A percentile compares a stretch with the other conserved stretches of the same genome.
These are phyloP conservation scores for Dolichoris vasculosae DNA, from an alignment of 1,140 invertebrate genomes.

Conservation along the genomic window DNA sequence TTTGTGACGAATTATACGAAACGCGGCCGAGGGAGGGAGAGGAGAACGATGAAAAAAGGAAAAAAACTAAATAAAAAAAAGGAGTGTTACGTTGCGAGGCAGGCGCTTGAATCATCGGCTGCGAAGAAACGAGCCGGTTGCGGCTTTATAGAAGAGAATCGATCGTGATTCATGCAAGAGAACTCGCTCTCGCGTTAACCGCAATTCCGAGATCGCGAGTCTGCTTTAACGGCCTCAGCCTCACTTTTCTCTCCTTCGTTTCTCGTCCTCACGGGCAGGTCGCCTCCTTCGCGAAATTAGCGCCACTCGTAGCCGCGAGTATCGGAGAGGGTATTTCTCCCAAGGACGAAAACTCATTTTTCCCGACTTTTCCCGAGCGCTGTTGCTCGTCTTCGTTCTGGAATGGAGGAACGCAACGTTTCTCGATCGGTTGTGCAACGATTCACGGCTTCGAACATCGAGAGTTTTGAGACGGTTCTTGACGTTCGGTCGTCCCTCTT, in stretches of 20 bases:
- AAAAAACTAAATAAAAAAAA: not conserved
- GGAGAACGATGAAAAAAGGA: not conserved
- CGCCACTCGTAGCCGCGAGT: not conserved
- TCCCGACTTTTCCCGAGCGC: not conserved
- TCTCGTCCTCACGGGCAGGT: not conserved
- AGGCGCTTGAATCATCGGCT: slow-evolving; percentile 40
- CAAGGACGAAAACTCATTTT: slow-evolving; percentile 5
- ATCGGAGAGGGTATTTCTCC: not conserved
- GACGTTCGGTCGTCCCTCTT: too few relatives aligned
- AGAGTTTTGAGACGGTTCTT: too few relatives aligned
- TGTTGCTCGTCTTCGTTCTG: not conserved
- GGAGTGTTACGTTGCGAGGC: not conserved
- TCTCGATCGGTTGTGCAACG: not conserved
- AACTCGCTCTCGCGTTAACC: not conserved
- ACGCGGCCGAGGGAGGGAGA: not conserved
- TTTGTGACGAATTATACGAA: slow-evolving; percentile 38
- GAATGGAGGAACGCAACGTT: too few relatives aligned
- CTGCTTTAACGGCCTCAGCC: not conserved
- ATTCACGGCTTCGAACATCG: not conserved
- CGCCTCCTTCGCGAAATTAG: not conserved
- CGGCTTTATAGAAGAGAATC: slow-evolving; percentile 12
- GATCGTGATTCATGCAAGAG: slow-evolving; percentile 42
- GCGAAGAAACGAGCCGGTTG: not conserved
- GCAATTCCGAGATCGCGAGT: slow-evolving; percentile 20
- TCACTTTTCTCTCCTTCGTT: not conserved